phyloP scores from a whole-genome alignment of 2,113 vertebrate genomes.

The Zapus hudsonius region DNA sequence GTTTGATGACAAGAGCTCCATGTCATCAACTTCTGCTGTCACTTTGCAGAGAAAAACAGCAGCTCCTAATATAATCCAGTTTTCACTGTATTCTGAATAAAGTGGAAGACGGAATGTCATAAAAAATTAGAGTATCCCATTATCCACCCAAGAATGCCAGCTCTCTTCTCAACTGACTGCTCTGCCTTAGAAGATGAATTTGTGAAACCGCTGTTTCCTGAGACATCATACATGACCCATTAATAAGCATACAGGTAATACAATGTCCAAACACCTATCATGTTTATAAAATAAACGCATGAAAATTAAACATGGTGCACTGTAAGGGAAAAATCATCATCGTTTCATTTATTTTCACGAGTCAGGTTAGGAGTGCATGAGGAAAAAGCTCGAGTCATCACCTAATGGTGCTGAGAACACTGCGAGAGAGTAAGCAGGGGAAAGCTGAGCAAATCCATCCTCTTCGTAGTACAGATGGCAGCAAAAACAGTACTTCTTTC shows the following conservation, averaged over 20 bases:
- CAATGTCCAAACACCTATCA: slow-evolving; percentile 53
- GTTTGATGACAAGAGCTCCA: slow-evolving; percentile 48
- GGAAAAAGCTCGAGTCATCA: slow-evolving; percentile 67
- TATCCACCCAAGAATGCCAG: not conserved
- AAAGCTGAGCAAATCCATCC: slow-evolving; percentile 71
- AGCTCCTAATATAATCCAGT: not conserved
- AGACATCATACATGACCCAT: slow-evolving; percentile 58
- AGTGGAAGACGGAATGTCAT: not conserved
- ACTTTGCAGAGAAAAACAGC: slow-evolving; percentile 52
- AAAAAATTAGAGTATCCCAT: slow-evolving; percentile 5
- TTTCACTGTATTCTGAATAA: slow-evolving; percentile 12
- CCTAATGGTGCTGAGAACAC: slow-evolving; percentile 67
- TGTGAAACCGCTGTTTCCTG: slow-evolving; percentile 59
- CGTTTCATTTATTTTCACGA: slow-evolving; percentile 65
- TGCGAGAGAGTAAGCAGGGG: slow-evolving; percentile 62
- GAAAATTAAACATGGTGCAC: slow-evolving; percentile 65
- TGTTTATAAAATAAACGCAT: slow-evolving; percentile 61
- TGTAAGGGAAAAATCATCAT: slow-evolving; percentile 54
- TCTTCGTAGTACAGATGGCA: slow-evolving; percentile 53
- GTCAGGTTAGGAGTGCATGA: slow-evolving; percentile 52
- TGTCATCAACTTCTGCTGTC: slow-evolving; percentile 46
- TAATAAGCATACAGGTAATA: slow-evolving; percentile 66
- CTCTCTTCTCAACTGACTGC: slow-evolving; percentile 44
- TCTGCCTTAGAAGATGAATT: slow-evolving; percentile 46
- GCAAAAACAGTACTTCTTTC: slow-evolving; percentile 49